Conservation (phyloP, 92 coral and sea anemone species). For the Umimayanthus kanabou region DNA sequence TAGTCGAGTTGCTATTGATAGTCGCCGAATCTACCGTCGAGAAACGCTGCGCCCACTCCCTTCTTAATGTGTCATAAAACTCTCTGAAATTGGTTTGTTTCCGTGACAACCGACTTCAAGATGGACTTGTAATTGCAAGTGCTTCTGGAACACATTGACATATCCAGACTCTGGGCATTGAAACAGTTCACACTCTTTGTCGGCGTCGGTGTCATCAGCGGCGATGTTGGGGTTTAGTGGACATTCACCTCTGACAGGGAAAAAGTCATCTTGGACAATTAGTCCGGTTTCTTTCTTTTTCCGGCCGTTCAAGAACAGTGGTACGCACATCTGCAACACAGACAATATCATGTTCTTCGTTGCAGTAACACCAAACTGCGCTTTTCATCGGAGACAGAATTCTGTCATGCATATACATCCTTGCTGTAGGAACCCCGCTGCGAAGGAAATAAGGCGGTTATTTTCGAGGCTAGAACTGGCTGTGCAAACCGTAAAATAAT, state of each 20-base stretch:
- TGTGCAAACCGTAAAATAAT: no score
- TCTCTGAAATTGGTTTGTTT: conserved; percentile 26
- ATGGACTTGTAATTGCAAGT: conserved; percentile 38
- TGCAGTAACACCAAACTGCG: conserved; percentile 41
- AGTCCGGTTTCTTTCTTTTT: not conserved
- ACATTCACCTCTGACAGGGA: not conserved
- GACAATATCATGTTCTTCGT: conserved; percentile 61
- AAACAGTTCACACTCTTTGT: not conserved
- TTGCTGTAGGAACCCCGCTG: conserved; percentile 54
- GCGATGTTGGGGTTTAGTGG: not conserved
- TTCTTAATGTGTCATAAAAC: conserved; percentile 41
- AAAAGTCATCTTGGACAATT: not conserved
- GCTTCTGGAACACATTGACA: not conserved
- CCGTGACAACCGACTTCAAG: conserved; percentile 44
- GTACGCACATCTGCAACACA: conserved; percentile 55
- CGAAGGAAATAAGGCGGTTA: no score
- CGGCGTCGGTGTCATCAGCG: not conserved
- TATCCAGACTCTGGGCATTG: not conserved
- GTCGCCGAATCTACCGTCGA: conserved; percentile 31
- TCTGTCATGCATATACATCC: conserved; percentile 56
- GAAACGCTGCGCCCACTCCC: conserved; percentile 55
- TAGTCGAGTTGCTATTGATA: not conserved
- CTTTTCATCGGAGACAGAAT: conserved; percentile 60
- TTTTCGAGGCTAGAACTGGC: no score
- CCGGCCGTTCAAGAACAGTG: conserved; percentile 60